These are phyloP conservation scores for Drosophila chauvacae DNA, from an alignment of 1,140 invertebrate species.

Conservation along the genomic window DNA sequence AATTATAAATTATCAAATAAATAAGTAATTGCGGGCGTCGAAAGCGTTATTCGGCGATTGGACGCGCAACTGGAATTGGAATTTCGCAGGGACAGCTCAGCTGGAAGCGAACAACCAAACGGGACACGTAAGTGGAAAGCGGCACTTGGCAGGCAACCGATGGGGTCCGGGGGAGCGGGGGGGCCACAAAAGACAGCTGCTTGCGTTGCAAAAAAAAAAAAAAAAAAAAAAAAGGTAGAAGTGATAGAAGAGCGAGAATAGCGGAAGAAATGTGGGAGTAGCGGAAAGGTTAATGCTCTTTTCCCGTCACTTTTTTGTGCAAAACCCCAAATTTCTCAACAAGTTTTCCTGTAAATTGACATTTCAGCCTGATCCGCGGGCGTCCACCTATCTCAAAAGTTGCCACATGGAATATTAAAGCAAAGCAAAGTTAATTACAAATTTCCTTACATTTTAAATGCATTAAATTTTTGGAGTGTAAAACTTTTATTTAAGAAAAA, in stretches of 20 bases:
- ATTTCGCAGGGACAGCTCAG: constrained; percentile 9
- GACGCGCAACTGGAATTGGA: constrained; percentile 2
- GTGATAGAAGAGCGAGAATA: constrained; percentile 23
- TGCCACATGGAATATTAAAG: constrained; percentile 7
- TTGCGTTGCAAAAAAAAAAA: constrained; percentile 78
- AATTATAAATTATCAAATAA: constrained; percentile 25
- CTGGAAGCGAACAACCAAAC: constrained; percentile 25
- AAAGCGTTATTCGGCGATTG: not conserved
- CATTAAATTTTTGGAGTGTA: not conserved
- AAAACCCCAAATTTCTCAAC: not conserved
- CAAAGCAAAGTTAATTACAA: not conserved
- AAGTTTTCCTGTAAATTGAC: not conserved
- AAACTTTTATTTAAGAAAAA: not conserved
- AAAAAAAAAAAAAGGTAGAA: constrained; percentile 23
- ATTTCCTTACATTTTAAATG: not conserved
- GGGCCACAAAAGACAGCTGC: constrained; percentile 50
- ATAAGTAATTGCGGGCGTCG: constrained; percentile 2
- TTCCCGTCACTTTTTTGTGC: not conserved
- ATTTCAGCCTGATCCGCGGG: not conserved
- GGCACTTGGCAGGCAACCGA: not conserved
- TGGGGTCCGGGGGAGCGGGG: not conserved
- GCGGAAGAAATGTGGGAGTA: constrained; percentile 18
- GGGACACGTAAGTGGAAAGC: constrained; percentile 44
- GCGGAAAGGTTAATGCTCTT: constrained; percentile 59
- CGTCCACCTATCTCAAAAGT: not conserved